Conservation (phyloP, 2,797 vertebrate species). For the Otolemur crassicaudatus region DNA sequence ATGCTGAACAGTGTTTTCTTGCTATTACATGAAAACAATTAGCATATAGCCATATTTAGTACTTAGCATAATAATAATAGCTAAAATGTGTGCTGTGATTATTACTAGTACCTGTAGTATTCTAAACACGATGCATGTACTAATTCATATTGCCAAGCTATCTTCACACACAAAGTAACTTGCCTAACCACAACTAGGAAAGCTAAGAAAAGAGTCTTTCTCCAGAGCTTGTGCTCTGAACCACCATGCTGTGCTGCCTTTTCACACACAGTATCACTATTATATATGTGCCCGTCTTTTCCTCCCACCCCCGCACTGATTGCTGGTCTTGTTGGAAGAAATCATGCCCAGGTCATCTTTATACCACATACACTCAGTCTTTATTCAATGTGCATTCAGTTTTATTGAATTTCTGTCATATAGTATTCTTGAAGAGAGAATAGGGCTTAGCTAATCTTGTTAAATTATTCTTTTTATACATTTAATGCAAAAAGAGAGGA, state of each 20-base stretch:
- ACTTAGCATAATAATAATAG: not conserved
- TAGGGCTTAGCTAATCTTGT: not conserved
- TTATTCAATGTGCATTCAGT: not conserved
- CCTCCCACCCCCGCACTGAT: accelerated
- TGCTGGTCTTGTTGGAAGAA: not conserved
- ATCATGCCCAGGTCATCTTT: not conserved
- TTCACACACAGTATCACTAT: not conserved
- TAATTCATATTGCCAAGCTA: not conserved
- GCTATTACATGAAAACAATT: not conserved
- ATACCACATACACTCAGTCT: not conserved
- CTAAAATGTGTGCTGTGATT: not conserved
- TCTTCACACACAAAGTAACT: not conserved
- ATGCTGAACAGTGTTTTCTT: not conserved
- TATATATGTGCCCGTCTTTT: not conserved
- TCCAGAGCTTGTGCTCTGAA: not conserved
- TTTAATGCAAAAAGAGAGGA: not conserved
- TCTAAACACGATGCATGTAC: not conserved
- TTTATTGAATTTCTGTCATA: not conserved
- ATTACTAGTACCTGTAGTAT: not conserved
- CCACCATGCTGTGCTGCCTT: not conserved
- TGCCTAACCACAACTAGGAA: not conserved
- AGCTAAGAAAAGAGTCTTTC: not conserved
- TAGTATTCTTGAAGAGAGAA: not conserved
- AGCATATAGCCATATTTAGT: not conserved
- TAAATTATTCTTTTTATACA: not conserved